phyloP scores from a whole-genome alignment of 2,113 vertebrate genomes.

The Ammodytes dubius region DNA sequence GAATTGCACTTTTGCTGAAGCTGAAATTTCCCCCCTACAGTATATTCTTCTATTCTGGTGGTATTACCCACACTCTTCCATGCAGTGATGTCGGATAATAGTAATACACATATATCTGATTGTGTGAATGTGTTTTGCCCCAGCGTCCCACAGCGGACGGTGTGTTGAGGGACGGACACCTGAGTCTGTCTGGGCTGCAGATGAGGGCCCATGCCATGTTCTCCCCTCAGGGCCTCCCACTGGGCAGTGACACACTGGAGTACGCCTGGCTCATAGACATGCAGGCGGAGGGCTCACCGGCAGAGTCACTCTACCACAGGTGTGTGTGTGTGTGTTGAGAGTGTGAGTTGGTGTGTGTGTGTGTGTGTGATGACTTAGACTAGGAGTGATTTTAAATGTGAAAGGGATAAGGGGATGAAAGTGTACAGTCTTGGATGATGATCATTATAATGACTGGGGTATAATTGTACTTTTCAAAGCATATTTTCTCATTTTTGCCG shows the following conservation, averaged over 20 bases:
- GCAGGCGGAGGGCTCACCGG: conserved; percentile 95
- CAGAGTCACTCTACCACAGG: conserved; percentile 95
- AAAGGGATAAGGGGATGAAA: background rate
- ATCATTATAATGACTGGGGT: background rate
- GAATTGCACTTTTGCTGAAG: background rate
- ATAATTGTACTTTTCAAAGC: background rate
- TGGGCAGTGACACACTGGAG: conserved; percentile 93
- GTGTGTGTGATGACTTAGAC: background rate
- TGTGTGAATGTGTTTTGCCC: background rate
- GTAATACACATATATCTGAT: background rate
- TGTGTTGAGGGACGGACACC: conserved; percentile 93
- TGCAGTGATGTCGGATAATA: background rate
- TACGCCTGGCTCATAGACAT: conserved; percentile 98
- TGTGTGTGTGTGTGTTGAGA: conserved; percentile 68
- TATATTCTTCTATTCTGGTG: background rate
- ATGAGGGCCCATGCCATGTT: conserved; percentile 98
- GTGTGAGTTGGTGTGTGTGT: background rate
- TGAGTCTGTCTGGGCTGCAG: conserved; percentile 95
- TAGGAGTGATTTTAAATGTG: background rate
- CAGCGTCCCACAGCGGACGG: conserved; percentile 93
- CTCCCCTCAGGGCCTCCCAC: conserved; percentile 92
- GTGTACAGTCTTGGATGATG: background rate
- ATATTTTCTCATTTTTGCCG: background rate
- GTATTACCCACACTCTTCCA: background rate
- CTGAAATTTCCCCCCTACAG: background rate